phyloP scores from a whole-genome alignment of 30 jellyfish, hydroid and myxozoan species.

The Aurelia sp. region DNA sequence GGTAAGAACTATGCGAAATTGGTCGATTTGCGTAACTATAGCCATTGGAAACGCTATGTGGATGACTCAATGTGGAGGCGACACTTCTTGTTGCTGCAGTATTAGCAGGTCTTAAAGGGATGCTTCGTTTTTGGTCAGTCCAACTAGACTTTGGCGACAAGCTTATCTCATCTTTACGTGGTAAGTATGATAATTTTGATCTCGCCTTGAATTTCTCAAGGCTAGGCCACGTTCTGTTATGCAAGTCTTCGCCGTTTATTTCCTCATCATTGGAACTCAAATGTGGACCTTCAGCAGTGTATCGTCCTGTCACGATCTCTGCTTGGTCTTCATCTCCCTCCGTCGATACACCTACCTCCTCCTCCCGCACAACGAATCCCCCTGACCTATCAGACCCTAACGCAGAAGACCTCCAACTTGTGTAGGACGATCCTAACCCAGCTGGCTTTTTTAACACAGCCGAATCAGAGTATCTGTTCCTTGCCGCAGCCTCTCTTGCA shows the following conservation, averaged over 20 bases:
- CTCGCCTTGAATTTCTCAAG: conserved; percentile 33
- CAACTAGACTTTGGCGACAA: conserved; percentile 15
- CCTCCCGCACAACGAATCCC: conserved; percentile 14
- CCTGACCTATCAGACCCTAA: conserved; percentile 2
- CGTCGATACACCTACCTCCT: neutral
- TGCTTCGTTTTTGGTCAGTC: conserved; percentile 52
- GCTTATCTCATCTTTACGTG: neutral
- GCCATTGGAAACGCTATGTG: neutral
- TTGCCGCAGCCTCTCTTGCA: neutral
- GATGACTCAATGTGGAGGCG: neutral
- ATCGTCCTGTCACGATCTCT: neutral
- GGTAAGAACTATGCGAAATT: neutral
- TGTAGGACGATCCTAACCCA: conserved; percentile 25
- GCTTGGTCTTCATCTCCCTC: neutral
- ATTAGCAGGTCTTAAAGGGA: conserved; percentile 31
- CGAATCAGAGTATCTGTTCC: neutral
- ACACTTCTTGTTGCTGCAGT: neutral
- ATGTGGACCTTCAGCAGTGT: neutral
- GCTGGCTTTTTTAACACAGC: neutral
- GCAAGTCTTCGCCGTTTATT: conserved; percentile 11
- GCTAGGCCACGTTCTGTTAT: conserved; percentile 76
- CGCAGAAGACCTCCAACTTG: conserved; percentile 46
- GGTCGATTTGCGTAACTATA: neutral
- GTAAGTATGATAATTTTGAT: neutral
- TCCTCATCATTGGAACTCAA: conserved; percentile 3